These are phyloP conservation scores for Diadophis punctatus DNA, from an alignment of 2,113 vertebrate species.

Conservation along the genomic window DNA sequence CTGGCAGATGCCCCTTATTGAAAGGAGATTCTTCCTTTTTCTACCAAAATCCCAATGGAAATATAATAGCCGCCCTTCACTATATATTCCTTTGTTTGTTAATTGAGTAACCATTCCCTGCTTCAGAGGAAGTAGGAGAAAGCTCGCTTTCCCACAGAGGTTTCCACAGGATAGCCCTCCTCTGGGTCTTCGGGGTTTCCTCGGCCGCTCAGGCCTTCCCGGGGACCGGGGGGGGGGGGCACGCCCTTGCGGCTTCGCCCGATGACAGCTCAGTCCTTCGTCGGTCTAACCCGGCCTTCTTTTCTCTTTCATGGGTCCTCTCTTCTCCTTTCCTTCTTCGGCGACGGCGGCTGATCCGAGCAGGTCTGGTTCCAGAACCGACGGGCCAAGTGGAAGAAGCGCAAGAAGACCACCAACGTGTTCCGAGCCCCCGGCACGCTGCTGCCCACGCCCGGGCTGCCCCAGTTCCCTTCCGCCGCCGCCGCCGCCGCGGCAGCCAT, in stretches of 20 bases:
- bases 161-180: neutral
- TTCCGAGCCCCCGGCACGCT: conserved; percentile 93
- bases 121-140: neutral
- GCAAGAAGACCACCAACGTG: conserved; percentile 98
- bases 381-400: conserved; percentile 96
- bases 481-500: conserved; percentile 87
- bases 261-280: neutral
- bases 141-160: neutral
- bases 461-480: conserved; percentile 85
- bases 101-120: neutral
- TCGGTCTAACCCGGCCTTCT: neutral
- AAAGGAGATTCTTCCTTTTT: neutral
- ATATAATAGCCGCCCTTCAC: neutral
- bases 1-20: neutral
- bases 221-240: neutral
- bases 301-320: neutral
- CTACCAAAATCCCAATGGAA: neutral
- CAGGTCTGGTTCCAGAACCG: conserved; percentile 98
- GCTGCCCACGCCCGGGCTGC: conserved; percentile 88
- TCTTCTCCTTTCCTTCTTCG: neutral
- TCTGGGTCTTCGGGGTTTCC: neutral
- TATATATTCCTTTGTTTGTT: neutral
- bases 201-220: too few species aligned
- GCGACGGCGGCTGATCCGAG: conserved; percentile 1
- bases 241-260: neutral